phyloP scores from a whole-genome alignment of 64 coral and sea anemone genomes.

The Pocillopora damicornis region DNA sequence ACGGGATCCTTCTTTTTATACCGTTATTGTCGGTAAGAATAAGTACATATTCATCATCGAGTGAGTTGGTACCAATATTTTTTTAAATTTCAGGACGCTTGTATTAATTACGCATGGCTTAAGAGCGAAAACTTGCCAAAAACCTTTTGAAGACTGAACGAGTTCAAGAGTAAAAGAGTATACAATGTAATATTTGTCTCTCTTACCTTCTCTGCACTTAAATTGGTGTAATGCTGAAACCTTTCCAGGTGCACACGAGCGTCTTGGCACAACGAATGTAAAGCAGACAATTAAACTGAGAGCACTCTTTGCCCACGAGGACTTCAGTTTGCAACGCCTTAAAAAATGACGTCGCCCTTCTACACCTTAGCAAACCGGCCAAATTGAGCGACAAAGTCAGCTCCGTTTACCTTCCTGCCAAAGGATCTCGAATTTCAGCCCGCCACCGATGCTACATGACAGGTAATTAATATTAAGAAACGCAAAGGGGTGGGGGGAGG shows the following conservation, averaged over 20 bases:
- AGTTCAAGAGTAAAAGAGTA: too few species aligned
- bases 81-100: too few species aligned
- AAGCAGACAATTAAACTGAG: constrained; percentile 44
- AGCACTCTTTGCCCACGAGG: constrained; percentile 59
- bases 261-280: constrained; percentile 27
- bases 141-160: too few species aligned
- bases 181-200: too few species aligned
- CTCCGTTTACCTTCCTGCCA: constrained; percentile 40
- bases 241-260: constrained; percentile 53
- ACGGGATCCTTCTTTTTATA: background rate
- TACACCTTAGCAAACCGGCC: background rate
- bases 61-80: too few species aligned
- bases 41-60: too few species aligned
- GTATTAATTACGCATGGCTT: too few species aligned
- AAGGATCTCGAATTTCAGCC: background rate
- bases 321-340: constrained; percentile 52
- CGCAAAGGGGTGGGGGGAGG: too few species aligned
- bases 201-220: too few species aligned
- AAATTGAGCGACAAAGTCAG: constrained; percentile 21
- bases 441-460: constrained; percentile 46
- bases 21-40: background rate
- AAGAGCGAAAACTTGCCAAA: too few species aligned
- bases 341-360: constrained; percentile 41
- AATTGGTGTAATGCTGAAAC: too few species aligned
- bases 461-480: background rate